Base-by-base conservation (phyloP, 2,797 vertebrate genomes). In the Spondyliosoma cantharus region DNA sequence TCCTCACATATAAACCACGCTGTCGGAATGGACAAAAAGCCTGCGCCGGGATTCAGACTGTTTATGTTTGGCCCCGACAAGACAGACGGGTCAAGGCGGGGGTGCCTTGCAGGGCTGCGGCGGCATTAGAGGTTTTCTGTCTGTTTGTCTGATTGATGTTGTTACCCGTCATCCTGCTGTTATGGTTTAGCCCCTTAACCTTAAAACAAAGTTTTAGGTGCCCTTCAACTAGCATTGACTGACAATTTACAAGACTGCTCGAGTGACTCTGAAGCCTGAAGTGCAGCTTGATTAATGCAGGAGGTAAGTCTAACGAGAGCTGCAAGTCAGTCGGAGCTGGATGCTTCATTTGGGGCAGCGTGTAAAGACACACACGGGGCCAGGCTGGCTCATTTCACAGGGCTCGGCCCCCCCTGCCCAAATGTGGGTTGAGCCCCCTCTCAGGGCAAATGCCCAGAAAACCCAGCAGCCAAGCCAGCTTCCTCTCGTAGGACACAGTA, bases 51-150 rank as follows among this genome's bases (percentile, higher is more conserved):
- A 77, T 64, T 70, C 69, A 71, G 42, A 66, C 27, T 78, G 76
- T 78, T 78, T 76, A 64, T 70, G 77, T 65, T 50, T 66, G 52
- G 25, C 48, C 49, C 50, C 1, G 6, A 81, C 64, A 71, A 74
- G 77, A 81, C 85, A 86, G 71, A 80, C 52, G 48, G 74, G 83
- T 81, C 82, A 71, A 78, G 65, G 53, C 64, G 14, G 24, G 3
- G 43, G 76, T 54, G 82, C 20, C 48, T 67, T 73, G 57, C 43
- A 42, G 60, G 46, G 43, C 70, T 37, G 45, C 60, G 62, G 66
- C 46, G 12, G 49, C 45, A 52, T 3, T 1, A 54, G 25, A 71
- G 57, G 42, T 63, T 76, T n/a, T 37, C 37, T 58, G 56, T 53
- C 32, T 62, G 19, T 59, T 24, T 71, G 45, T 58, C 7, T 37